Evolutionary conservation across 2,797 vertebrate genomes (phyloP), one percentile per base, ranked within the genome.

Genomic region (Chelonia mydas): DNA sequence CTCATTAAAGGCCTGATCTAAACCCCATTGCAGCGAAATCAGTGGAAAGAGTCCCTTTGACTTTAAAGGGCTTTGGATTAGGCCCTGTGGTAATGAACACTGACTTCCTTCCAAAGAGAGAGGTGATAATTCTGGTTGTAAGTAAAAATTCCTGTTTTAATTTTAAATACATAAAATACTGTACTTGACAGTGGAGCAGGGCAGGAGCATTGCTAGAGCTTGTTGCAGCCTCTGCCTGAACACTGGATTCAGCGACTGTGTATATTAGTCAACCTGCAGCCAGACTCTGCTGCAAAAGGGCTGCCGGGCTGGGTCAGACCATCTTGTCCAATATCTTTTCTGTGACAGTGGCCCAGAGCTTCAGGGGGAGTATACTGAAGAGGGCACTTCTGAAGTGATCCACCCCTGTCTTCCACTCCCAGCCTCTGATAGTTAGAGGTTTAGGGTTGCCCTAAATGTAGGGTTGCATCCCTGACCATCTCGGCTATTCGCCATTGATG

Each of bases 131-230:
- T 0, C 0, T 83, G 50, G 27, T 41, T 88, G 87, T 84, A 97
- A 95, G 94, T 87, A 93, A 91, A 97, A 96, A 97, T 94, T 41
- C 37, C 23, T 8, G 90, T 93, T 37, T 81, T 92, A 41, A n/a
- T 88, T 83, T 25, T 54, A 15, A 80, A 77, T 59, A 31, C 28
- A 45, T 82, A 79, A 11, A 74, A 57, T 19, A 54, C 81, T 57
- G n/a, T 87, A 54, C 84, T 59, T 65, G 57, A 87, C 31, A 33
- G 59, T 61, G 15, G 31, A 61, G 59, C 77, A 49, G 50, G 78
- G 51, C 90, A 91, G 80, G 1, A 86, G 51, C 81, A 81, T 2
- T 61, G 47, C 41, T 65, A 87, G 37, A 50, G 86, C 80, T 93
- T 92, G 41, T 94, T 80, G 28, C 57, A 87, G 88, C 27, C 77